These are phyloP conservation scores for Trissolcus brochymenae DNA, from an alignment of 2,888 invertebrate genomes.

Conservation along the genomic window DNA sequence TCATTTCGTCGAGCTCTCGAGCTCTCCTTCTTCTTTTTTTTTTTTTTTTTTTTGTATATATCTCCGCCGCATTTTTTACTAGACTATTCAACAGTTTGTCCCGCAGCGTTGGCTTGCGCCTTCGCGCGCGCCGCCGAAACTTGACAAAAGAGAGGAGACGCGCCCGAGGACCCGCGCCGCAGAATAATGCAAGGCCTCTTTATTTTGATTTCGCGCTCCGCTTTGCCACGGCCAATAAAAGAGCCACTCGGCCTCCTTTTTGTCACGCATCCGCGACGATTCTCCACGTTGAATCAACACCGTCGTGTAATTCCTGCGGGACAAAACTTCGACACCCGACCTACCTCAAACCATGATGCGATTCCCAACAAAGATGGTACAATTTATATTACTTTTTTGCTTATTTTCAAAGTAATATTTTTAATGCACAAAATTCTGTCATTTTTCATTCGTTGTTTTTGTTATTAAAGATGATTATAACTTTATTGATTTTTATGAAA, in stretches of 20 bases:
- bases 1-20: conserved; percentile 10
- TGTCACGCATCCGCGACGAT: conserved; percentile 59
- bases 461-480: too few relatives aligned
- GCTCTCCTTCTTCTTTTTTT: not conserved
- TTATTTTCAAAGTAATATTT: not conserved
- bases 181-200: conserved; percentile 66
- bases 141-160: conserved; percentile 12
- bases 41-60: conserved; percentile 6
- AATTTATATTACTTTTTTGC: conserved; percentile 1
- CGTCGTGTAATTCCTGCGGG: conserved; percentile 60
- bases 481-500: too few relatives aligned
- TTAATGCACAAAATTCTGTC: not conserved
- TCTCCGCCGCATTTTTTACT: conserved; percentile 36
- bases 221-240: conserved; percentile 68
- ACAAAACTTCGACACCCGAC: conserved; percentile 61
- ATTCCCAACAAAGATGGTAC: too few relatives aligned
- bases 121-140: conserved; percentile 19
- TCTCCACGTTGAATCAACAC: conserved; percentile 46
- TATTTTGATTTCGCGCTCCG: conserved; percentile 69
- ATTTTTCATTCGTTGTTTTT: too few relatives aligned
- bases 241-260: conserved; percentile 71
- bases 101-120: conserved; percentile 38
- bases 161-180: conserved; percentile 60
- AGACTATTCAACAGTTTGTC: conserved; percentile 66
- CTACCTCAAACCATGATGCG: conserved; percentile 35